Evolutionary conservation across 2,113 vertebrate genomes (phyloP).

Genomic region (Eubucco bourcierii): DNA sequence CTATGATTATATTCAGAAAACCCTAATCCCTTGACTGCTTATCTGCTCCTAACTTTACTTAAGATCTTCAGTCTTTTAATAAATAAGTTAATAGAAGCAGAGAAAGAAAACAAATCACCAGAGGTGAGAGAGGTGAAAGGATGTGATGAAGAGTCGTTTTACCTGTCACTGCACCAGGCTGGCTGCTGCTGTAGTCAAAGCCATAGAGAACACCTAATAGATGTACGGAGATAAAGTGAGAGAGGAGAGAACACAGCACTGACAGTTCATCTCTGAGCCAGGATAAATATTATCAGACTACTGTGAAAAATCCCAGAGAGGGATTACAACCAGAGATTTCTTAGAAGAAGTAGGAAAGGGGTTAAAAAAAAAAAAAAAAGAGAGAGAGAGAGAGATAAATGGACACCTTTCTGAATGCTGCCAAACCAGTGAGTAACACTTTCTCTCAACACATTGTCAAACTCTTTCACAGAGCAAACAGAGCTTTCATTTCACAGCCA

Average conservation of each 20-base stretch:
- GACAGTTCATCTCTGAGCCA: constrained; percentile 69
- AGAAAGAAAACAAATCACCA: neutral
- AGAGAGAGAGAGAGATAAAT: constrained; percentile 63
- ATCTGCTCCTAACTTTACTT: neutral
- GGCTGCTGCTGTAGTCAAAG: neutral
- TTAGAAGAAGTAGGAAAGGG: constrained; percentile 54
- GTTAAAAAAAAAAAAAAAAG: neutral
- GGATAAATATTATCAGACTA: constrained; percentile 84
- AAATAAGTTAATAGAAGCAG: neutral
- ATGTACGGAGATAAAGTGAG: constrained; percentile 45
- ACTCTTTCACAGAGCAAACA: constrained; percentile 82
- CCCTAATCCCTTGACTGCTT: neutral
- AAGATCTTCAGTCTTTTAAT: neutral
- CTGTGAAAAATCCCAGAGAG: constrained; percentile 82
- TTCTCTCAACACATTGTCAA: constrained; percentile 84
- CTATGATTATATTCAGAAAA: neutral
- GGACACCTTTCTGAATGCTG: constrained; percentile 74
- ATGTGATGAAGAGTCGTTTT: neutral
- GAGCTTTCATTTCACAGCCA: constrained; percentile 55
- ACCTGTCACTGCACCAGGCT: neutral
- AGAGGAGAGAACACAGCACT: constrained; percentile 12
- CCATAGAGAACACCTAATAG: constrained; percentile 30
- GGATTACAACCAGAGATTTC: constrained; percentile 81
- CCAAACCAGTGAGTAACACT: constrained; percentile 74
- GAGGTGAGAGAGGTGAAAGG: neutral